Evolutionary conservation across 2,797 vertebrate species (phyloP).

Genomic region (Leptoclinus maculatus): DNA sequence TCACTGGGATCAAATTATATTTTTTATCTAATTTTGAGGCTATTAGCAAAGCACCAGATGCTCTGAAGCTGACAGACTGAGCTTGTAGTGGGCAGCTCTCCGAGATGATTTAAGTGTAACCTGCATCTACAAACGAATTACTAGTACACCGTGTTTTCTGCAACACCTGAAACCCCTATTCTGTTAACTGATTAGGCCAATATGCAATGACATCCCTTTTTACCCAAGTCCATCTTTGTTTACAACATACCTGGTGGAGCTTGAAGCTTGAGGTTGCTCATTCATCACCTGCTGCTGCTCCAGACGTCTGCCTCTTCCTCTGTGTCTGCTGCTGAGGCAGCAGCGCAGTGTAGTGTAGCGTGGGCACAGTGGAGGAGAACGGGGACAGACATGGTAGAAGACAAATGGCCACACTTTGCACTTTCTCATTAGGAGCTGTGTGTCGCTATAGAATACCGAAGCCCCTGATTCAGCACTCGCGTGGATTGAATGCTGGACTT

Average conservation of each 20-base stretch:
- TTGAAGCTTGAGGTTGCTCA: conserved; percentile 53
- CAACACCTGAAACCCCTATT: background rate
- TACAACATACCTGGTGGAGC: conserved; percentile 42
- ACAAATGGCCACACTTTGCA: conserved; percentile 77
- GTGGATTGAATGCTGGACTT: conserved; percentile 61
- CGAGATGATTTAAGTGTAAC: conserved; percentile 14
- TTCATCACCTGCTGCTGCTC: conserved; percentile 68
- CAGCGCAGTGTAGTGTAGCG: conserved; percentile 61
- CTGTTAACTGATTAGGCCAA: conserved; percentile 4
- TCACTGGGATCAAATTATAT: background rate
- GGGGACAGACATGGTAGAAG: conserved; percentile 67
- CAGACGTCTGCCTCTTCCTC: conserved; percentile 65
- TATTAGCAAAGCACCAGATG: conserved; percentile 8
- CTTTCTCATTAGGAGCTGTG: conserved; percentile 77
- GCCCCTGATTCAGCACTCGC: conserved; percentile 82
- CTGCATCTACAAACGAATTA: conserved; percentile 11
- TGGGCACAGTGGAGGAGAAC: conserved; percentile 59
- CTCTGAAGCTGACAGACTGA: background rate
- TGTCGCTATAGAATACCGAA: conserved; percentile 63
- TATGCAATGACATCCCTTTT: conserved; percentile 19
- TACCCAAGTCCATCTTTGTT: conserved; percentile 58
- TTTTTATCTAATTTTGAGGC: background rate
- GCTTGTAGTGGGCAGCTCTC: conserved; percentile 13
- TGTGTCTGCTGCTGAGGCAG: conserved; percentile 79
- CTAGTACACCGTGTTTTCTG: background rate